Percentiles rank a stretch among this genome's conserved stretches.
These are phyloP conservation scores for Phthorimaea operculella DNA, from an alignment of 1,140 invertebrate genomes.

Conservation along the genomic window DNA sequence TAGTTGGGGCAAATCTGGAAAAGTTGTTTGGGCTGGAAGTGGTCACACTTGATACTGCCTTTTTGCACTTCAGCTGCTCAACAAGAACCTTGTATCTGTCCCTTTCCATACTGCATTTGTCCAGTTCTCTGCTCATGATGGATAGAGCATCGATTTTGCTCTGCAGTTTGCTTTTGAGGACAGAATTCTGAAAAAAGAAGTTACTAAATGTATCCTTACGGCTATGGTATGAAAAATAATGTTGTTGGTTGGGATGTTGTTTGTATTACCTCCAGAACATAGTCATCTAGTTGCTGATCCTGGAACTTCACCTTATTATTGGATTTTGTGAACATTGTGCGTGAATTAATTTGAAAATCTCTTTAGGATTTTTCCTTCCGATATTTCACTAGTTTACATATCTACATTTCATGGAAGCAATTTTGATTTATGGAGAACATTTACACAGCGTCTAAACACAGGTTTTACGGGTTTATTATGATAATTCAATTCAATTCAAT, in stretches of 20 bases:
- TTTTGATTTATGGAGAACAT: too few relatives aligned
- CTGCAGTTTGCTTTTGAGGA: conserved; percentile 77
- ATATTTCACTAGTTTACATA: too few relatives aligned
- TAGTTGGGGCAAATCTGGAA: conserved; percentile 44
- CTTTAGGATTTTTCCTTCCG: too few relatives aligned
- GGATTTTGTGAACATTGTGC: conserved; percentile 39
- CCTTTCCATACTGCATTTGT: conserved; percentile 80
- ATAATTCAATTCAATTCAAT: too few relatives aligned
- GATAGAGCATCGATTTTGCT: conserved; percentile 83
- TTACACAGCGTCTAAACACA: too few relatives aligned
- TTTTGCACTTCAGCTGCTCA: conserved; percentile 79
- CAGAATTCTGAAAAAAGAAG: conserved; percentile 64
- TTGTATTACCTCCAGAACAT: conserved; percentile 46
- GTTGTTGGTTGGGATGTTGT: neutral
- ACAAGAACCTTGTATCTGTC: conserved; percentile 87
- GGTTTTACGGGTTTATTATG: too few relatives aligned
- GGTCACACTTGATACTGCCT: conserved; percentile 30
- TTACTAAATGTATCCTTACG: conserved; percentile 1
- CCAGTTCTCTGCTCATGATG: conserved; percentile 81
- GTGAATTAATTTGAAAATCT: neutral
- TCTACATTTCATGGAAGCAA: too few relatives aligned
- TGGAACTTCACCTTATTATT: conserved; percentile 52
- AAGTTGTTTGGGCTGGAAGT: conserved; percentile 25
- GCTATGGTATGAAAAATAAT: neutral
- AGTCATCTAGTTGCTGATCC: conserved; percentile 56